Evolutionary conservation across 1,140 invertebrate species (phyloP), one percentile per base, ranked within the genome.

Genomic region (Heterodera carotae): DNA sequence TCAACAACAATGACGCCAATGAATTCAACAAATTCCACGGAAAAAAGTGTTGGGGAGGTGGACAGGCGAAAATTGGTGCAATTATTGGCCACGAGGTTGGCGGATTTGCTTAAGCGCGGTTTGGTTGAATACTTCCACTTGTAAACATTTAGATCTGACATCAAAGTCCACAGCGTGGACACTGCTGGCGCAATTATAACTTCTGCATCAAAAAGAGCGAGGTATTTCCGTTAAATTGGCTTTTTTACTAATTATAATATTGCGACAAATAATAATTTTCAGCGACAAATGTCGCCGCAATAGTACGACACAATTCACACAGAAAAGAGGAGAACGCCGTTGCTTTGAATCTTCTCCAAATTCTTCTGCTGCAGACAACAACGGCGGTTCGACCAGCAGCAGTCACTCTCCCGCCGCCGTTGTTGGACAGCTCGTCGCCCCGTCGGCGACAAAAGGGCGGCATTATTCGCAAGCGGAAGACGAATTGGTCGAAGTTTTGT

Each of bases 401-500:
- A n/a, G n/a, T n/a, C n/a, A n/a, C n/a, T n/a, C n/a, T n/a, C n/a
- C n/a, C n/a, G n/a, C n/a, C n/a, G n/a, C n/a, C n/a, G n/a, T n/a
- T n/a, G n/a, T n/a, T n/a, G n/a, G n/a, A n/a, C n/a, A n/a, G n/a
- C n/a, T n/a, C n/a, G n/a, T n/a, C n/a, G n/a, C n/a, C n/a, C n/a
- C n/a, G n/a, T n/a, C n/a, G n/a, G n/a, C n/a, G n/a, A 31, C 62
- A 10, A 31, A 10, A 22, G 15, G 48, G 48, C 25, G 62, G 33
- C 62, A 15, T 6, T 29, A 10, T 27, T 22, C 33, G 25, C 7
- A 66, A 1, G 62, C 15, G 62, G 33, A 66, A 31, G 62, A 34
- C 25, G 33, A 66, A 18, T 31, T 66, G 62, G 62, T 66, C 22
- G 62, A 66, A 66, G 62, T 66, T 29, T 12, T 34, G 62, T 29